These are phyloP conservation scores for Lamellibrachia satsuma DNA, from an alignment of 2,888 invertebrate genomes.

Conservation along the genomic window DNA sequence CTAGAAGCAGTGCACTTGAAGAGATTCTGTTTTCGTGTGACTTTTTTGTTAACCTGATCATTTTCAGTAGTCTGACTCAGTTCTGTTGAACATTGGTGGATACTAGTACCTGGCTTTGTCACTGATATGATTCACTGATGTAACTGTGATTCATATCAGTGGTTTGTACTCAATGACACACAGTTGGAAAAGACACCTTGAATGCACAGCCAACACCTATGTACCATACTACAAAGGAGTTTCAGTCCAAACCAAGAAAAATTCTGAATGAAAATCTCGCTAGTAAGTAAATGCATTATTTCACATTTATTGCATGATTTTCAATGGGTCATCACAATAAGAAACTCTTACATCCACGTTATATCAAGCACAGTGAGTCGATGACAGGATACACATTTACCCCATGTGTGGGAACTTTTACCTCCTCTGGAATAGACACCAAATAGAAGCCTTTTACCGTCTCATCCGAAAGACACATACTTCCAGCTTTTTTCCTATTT, in stretches of 20 bases:
- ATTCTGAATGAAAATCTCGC: background rate
- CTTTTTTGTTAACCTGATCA: background rate
- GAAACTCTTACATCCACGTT: too few relatives aligned
- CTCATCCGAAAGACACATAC: too few relatives aligned
- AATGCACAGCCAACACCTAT: background rate
- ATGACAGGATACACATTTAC: too few relatives aligned
- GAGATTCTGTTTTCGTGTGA: background rate
- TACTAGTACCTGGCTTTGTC: background rate
- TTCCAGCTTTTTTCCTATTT: too few relatives aligned
- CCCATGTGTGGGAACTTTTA: too few relatives aligned
- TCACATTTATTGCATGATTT: too few relatives aligned
- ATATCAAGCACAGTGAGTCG: too few relatives aligned
- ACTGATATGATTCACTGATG: background rate
- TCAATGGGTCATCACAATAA: too few relatives aligned
- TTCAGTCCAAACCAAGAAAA: background rate
- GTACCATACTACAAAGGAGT: background rate
- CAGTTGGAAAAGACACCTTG: background rate
- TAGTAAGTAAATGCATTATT: too few relatives aligned
- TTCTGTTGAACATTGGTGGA: background rate
- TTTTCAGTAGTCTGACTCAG: background rate
- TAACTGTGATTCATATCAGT: background rate
- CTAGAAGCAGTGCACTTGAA: background rate
- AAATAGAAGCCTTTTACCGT: too few relatives aligned
- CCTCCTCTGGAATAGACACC: too few relatives aligned
- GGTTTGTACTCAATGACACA: background rate